Evolutionary conservation across 2,888 invertebrate genomes (phyloP).

Genomic region (Aspidapion aeneum): DNA sequence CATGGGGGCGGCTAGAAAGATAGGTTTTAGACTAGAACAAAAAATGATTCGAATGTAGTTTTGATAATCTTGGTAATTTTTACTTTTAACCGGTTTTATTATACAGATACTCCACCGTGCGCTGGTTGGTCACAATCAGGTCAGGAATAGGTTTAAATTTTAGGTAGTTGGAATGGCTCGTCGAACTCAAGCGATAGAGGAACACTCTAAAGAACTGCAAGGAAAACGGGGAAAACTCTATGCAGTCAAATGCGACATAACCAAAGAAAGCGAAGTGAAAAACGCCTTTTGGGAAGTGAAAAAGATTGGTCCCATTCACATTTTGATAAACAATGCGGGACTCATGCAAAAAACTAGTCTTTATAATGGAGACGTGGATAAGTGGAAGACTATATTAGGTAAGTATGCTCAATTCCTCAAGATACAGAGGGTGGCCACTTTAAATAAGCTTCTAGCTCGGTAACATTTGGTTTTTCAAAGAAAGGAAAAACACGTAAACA

Average conservation of each 20-base stretch:
- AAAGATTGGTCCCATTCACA: constrained; percentile 41
- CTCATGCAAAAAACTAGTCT: constrained; percentile 27
- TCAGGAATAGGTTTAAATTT: too few species aligned
- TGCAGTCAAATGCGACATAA: constrained; percentile 40
- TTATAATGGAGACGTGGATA: constrained; percentile 30
- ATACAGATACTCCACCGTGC: too few species aligned
- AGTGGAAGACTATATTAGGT: constrained; percentile 30
- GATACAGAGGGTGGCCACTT: background rate
- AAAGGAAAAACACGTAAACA: background rate
- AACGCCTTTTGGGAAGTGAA: constrained; percentile 40
- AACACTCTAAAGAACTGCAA: constrained; percentile 24
- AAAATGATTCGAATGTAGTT: too few species aligned
- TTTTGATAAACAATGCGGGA: constrained; percentile 46
- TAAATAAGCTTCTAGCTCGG: background rate
- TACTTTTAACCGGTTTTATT: too few species aligned
- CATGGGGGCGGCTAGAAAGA: too few species aligned
- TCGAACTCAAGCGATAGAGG: constrained; percentile 28
- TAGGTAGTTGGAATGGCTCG: constrained; percentile 35
- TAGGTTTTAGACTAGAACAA: too few species aligned
- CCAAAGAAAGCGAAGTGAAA: constrained; percentile 39
- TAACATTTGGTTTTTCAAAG: background rate
- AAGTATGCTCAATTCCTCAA: constrained; percentile 18
- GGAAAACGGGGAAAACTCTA: constrained; percentile 37
- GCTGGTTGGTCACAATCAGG: too few species aligned
- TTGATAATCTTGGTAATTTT: too few species aligned